Percentiles rank a stretch among this genome's conserved stretches.
These are phyloP conservation scores for Cheilosia variabilis DNA, from an alignment of 2,888 invertebrate species.

Conservation along the genomic window DNA sequence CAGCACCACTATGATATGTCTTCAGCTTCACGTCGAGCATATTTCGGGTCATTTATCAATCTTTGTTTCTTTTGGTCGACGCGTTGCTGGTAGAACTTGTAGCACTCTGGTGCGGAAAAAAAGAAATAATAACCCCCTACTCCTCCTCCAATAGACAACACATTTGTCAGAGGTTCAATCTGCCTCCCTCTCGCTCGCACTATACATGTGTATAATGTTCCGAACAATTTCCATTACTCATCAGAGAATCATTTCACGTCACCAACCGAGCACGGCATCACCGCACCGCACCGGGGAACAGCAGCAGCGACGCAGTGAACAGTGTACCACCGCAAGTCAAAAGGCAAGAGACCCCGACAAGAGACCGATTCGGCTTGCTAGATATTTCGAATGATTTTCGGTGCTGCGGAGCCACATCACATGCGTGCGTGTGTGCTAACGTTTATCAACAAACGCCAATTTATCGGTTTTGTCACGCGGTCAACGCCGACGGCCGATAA, in stretches of 20 bases:
- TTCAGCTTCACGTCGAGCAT: conserved; percentile 50
- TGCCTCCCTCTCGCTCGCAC: background rate
- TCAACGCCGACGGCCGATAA: conserved; percentile 53
- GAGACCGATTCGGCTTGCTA: conserved; percentile 35
- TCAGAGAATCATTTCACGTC: conserved; percentile 66
- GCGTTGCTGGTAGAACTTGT: background rate
- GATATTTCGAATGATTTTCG: conserved; percentile 52
- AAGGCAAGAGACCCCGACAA: conserved; percentile 30
- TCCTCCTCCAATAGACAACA: conserved; percentile 36
- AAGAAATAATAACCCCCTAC: background rate
- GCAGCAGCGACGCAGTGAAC: background rate
- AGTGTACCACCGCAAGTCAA: conserved; percentile 10
- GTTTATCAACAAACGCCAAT: conserved; percentile 60
- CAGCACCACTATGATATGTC: conserved; percentile 44
- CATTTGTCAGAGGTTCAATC: conserved; percentile 51
- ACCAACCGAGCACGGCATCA: conserved; percentile 27
- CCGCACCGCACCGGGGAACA: background rate
- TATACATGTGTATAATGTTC: conserved; percentile 62
- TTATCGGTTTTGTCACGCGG: conserved; percentile 67
- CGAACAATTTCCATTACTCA: conserved; percentile 65
- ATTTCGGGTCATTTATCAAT: conserved; percentile 66
- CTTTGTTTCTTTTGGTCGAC: conserved; percentile 35
- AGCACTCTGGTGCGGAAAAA: background rate
- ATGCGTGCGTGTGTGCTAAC: conserved; percentile 20
- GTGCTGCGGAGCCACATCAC: conserved; percentile 1